Percentiles rank a stretch among this genome's conserved stretches.
Evolutionary conservation across 1,140 invertebrate genomes (phyloP).

Genomic region (Diachasmimorpha longicaudata): DNA sequence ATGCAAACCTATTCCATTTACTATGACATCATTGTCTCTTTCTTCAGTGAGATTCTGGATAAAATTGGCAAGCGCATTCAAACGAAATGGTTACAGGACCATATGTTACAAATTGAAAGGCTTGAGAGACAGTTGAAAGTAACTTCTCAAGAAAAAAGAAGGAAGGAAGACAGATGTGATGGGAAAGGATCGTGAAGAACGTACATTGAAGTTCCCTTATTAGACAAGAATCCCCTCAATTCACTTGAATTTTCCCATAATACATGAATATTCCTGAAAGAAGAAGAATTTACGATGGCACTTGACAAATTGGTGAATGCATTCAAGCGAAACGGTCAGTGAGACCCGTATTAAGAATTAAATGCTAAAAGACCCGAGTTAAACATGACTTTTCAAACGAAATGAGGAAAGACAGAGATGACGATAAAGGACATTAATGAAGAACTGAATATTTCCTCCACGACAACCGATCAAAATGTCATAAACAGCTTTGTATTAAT

Average conservation of each 20-base stretch:
- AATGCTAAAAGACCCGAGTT: background rate
- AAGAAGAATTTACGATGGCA: too few species aligned
- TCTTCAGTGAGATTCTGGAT: background rate
- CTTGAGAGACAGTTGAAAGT: background rate
- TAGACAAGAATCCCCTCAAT: too few species aligned
- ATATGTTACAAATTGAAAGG: slow-evolving; percentile 14
- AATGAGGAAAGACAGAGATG: background rate
- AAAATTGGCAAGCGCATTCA: slow-evolving; percentile 30
- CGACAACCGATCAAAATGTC: too few species aligned
- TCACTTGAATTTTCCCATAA: too few species aligned
- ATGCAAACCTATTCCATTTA: too few species aligned
- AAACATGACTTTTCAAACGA: background rate
- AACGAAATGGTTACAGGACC: slow-evolving; percentile 24
- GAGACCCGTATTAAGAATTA: slow-evolving; percentile 13
- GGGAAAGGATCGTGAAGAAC: slow-evolving; percentile 2
- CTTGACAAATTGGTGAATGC: slow-evolving; percentile 26
- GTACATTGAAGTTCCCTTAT: background rate
- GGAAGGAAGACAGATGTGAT: slow-evolving; percentile 1
- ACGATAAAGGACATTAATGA: slow-evolving; percentile 10
- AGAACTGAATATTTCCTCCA: background rate
- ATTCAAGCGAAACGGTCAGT: slow-evolving; percentile 29
- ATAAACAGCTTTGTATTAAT: too few species aligned
- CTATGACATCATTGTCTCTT: too few species aligned
- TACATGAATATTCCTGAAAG: too few species aligned
- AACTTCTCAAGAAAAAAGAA: background rate